These are phyloP conservation scores for Esox masquinongy DNA, from an alignment of 2,797 vertebrate species.

Conservation along the genomic window DNA sequence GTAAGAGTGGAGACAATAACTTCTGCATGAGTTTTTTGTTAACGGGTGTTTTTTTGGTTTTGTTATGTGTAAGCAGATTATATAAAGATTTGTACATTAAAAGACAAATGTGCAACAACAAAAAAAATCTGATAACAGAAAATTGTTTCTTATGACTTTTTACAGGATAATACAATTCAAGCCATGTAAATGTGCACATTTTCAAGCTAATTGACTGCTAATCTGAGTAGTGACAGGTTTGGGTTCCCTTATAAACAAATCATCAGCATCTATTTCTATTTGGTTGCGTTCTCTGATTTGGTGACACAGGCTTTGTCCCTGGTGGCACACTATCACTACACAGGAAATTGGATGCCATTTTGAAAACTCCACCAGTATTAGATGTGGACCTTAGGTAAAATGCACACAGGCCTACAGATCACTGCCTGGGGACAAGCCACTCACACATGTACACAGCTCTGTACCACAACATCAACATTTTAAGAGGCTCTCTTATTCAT, in stretches of 20 bases:
- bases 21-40: conserved; percentile 76
- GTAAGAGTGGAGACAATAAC: conserved; percentile 65
- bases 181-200: conserved; percentile 64
- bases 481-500: conserved; percentile 51
- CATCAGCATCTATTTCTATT: conserved; percentile 75
- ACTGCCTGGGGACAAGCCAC: conserved; percentile 30
- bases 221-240: conserved; percentile 52
- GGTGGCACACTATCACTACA: not conserved
- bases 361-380: conserved; percentile 27
- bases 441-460: conserved; percentile 31
- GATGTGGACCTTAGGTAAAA: conserved; percentile 38
- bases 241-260: conserved; percentile 74
- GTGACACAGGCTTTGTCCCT: conserved; percentile 37
- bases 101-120: conserved; percentile 36
- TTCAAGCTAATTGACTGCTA: conserved; percentile 53
- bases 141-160: conserved; percentile 77
- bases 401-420: conserved; percentile 48
- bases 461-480: conserved; percentile 49
- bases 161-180: conserved; percentile 67
- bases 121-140: conserved; percentile 45
- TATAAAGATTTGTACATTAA: conserved; percentile 72
- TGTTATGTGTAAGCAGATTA: conserved; percentile 69
- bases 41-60: conserved; percentile 61
- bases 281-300: conserved; percentile 47
- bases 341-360: not conserved